These are phyloP conservation scores for Resseliella maxima DNA, from an alignment of 2,888 invertebrate species.

Conservation along the genomic window DNA sequence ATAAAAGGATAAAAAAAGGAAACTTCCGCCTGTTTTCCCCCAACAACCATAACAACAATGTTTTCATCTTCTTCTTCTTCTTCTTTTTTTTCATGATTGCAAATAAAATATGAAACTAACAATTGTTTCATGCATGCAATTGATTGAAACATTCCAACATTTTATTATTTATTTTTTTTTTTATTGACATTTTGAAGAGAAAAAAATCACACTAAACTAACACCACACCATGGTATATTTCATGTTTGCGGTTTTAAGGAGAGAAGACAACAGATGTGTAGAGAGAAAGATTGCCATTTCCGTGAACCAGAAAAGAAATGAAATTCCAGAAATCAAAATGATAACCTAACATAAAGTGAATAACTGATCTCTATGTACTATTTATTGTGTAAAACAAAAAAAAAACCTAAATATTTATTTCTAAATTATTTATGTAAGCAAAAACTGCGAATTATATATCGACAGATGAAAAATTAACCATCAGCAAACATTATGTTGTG, in stretches of 20 bases:
- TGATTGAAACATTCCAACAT: not conserved
- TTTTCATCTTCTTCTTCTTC: no score
- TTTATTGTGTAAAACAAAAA: slow-evolving; percentile 24
- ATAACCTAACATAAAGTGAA: not conserved
- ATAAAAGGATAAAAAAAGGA: not conserved
- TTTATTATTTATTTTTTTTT: not conserved
- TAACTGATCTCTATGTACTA: slow-evolving; percentile 12
- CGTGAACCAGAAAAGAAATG: not conserved
- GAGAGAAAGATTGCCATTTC: not conserved
- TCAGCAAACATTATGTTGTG: not conserved
- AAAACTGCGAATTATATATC: not conserved
- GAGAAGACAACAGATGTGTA: not conserved
- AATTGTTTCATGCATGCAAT: not conserved
- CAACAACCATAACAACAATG: no score
- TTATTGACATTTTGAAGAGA: not conserved
- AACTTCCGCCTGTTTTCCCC: not conserved
- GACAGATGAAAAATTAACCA: not conserved
- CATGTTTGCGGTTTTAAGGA: not conserved
- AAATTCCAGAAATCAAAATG: not conserved
- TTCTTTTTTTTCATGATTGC: not conserved
- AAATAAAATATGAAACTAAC: not conserved
- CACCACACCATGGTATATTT: not conserved
- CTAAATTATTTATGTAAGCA: slow-evolving; percentile 28
- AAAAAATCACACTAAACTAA: no score
- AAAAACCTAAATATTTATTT: slow-evolving; percentile 5